Evolutionary conservation across 2,888 invertebrate species (phyloP).

Genomic region (Amiota mariae): DNA sequence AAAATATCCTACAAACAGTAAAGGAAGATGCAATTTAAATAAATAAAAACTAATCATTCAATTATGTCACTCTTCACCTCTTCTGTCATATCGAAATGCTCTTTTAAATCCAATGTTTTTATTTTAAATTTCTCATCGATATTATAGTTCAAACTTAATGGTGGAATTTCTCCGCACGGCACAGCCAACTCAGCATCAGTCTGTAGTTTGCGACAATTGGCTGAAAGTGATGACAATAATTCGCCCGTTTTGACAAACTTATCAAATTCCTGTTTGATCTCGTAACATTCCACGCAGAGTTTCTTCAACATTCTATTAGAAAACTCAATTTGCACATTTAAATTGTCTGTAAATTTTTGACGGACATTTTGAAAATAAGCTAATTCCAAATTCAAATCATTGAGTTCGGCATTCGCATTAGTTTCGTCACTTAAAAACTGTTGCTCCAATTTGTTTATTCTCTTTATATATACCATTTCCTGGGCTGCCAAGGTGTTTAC

Average conservation of each 20-base stretch:
- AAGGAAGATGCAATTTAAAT: background rate
- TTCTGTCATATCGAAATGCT: slow-evolving; percentile 51
- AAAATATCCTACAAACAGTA: slow-evolving; percentile 53
- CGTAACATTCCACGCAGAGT: slow-evolving; percentile 39
- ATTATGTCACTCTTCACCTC: slow-evolving; percentile 35
- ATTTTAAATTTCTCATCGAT: slow-evolving; percentile 36
- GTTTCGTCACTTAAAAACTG: slow-evolving; percentile 45
- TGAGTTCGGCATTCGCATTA: slow-evolving; percentile 41
- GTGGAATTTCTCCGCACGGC: slow-evolving; percentile 36
- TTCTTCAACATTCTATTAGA: slow-evolving; percentile 51
- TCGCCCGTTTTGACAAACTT: slow-evolving; percentile 51
- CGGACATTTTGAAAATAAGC: slow-evolving; percentile 50
- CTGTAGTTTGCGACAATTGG: slow-evolving; percentile 58
- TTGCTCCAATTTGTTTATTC: slow-evolving; percentile 40
- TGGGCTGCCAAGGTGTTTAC: slow-evolving; percentile 44
- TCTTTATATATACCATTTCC: slow-evolving; percentile 33
- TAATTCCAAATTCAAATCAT: slow-evolving; percentile 52
- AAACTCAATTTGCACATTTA: slow-evolving; percentile 36
- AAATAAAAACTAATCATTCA: background rate
- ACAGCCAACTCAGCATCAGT: slow-evolving; percentile 60
- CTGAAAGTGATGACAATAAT: slow-evolving; percentile 50
- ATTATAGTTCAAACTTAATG: background rate
- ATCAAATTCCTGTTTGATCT: slow-evolving; percentile 39
- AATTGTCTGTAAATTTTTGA: slow-evolving; percentile 46
- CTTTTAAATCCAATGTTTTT: slow-evolving; percentile 43